These are phyloP conservation scores for Anas bahamensis DNA, from an alignment of 2,797 vertebrate genomes.

Conservation along the genomic window DNA sequence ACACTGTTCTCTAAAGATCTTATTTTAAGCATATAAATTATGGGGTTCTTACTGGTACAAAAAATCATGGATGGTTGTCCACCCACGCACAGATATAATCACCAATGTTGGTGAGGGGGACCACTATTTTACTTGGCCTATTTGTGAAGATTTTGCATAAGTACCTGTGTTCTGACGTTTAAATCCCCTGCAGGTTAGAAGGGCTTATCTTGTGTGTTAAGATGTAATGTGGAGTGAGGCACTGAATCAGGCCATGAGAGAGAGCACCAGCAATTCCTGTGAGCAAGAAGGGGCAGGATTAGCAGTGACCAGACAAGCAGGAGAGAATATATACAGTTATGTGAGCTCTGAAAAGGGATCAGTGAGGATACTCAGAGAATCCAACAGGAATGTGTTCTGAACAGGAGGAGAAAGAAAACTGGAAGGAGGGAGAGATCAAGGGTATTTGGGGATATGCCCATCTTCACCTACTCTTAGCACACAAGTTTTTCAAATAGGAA, in stretches of 20 bases:
- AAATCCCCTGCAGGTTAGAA: neutral
- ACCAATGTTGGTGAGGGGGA: neutral
- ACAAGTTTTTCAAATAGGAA: neutral
- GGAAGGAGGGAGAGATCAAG: neutral
- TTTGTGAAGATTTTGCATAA: neutral
- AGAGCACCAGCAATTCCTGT: neutral
- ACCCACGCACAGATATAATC: neutral
- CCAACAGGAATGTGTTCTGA: neutral
- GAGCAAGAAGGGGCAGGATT: neutral
- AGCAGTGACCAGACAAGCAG: neutral
- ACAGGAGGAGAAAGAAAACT: neutral
- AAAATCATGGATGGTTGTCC: neutral
- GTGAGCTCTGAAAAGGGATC: neutral
- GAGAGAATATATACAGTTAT: neutral
- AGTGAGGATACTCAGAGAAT: neutral
- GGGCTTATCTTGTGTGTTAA: neutral
- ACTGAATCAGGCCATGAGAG: neutral
- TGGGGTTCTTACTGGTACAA: neutral
- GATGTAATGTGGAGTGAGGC: neutral
- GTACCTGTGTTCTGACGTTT: neutral
- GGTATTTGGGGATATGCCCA: neutral
- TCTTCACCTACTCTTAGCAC: neutral
- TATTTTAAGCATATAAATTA: neutral
- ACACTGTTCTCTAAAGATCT: neutral
- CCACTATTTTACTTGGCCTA: neutral